Conservation (phyloP, 2,888 invertebrate genomes). For the Julus scandinavius region DNA sequence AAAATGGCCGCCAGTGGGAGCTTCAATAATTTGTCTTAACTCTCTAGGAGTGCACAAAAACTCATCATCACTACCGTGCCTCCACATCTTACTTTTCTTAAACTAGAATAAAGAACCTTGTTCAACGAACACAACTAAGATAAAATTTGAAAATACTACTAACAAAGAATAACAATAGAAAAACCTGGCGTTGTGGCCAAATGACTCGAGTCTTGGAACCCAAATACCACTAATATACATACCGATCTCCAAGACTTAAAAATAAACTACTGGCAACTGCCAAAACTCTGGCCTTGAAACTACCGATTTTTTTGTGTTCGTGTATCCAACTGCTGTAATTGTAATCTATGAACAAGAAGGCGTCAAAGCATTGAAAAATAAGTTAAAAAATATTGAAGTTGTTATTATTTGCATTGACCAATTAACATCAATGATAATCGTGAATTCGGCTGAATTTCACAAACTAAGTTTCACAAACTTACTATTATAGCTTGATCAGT, state of each 20-base stretch:
- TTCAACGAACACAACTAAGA: not conserved
- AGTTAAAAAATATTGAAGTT: too few species aligned
- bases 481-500: too few species aligned
- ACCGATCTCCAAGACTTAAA: not conserved
- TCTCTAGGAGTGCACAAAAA: conserved; percentile 64
- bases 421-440: too few species aligned
- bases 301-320: not conserved
- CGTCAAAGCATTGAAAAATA: not conserved
- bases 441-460: too few species aligned
- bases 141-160: not conserved
- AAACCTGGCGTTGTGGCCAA: not conserved
- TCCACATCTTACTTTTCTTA: not conserved
- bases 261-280: not conserved
- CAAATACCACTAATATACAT: not conserved
- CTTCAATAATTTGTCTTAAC: conserved; percentile 63
- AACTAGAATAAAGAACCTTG: not conserved
- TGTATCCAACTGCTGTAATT: not conserved
- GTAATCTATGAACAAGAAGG: not conserved
- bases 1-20: conserved; percentile 63
- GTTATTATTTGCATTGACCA: too few species aligned
- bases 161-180: not conserved
- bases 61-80: conserved; percentile 57
- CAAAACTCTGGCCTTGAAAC: conserved; percentile 5
- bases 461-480: too few species aligned
- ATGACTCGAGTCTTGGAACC: not conserved